phyloP scores from a whole-genome alignment of 2,797 vertebrate genomes.

The Paramormyrops hopkinsi region DNA sequence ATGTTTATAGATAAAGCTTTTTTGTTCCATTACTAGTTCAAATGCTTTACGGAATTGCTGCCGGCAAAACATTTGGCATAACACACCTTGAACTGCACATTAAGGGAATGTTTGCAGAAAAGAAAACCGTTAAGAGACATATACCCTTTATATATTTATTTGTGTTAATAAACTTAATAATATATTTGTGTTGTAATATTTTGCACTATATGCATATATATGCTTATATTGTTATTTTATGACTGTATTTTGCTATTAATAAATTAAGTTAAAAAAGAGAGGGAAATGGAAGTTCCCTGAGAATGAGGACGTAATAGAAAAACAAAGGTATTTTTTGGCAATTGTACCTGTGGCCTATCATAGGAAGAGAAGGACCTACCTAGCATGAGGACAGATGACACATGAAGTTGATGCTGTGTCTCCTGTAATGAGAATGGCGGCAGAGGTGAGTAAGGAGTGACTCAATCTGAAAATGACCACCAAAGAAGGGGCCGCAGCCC shows the following conservation, averaged over 20 bases:
- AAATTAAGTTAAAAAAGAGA: not conserved
- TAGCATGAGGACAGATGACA: not conserved
- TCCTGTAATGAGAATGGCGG: not conserved
- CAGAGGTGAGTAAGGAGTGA: not conserved
- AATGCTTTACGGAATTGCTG: too few species aligned
- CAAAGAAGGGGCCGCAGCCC: not conserved
- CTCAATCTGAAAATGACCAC: not conserved
- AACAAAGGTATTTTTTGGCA: not conserved
- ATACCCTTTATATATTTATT: not conserved
- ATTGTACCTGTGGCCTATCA: not conserved
- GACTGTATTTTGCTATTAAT: not conserved
- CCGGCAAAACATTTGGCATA: not conserved
- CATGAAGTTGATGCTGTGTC: not conserved
- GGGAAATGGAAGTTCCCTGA: not conserved
- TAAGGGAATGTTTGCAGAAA: not conserved
- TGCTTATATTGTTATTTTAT: not conserved
- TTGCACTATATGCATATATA: not conserved
- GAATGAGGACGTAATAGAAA: not conserved
- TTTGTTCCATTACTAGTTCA: too few species aligned
- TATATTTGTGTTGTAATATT: not conserved
- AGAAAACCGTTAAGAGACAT: not conserved
- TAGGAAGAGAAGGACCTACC: not conserved
- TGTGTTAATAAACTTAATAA: not conserved
- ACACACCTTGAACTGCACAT: not conserved
- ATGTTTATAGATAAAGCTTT: too few species aligned